Conservation (phyloP, 2,888 invertebrate species). For the Muschampia plurimacula region DNA sequence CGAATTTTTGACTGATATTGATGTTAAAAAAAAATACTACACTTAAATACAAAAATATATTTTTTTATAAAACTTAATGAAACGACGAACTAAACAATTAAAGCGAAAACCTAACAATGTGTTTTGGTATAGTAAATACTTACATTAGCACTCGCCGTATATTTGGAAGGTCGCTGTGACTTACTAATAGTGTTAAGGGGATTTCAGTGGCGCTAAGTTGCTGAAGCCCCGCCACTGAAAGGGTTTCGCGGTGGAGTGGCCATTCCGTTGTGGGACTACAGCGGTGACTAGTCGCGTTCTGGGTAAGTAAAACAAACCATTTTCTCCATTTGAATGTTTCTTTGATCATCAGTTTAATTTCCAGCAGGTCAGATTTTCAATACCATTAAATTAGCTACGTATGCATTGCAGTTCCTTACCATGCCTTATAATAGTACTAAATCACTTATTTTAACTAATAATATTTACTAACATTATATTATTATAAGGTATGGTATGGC, state of each 20-base stretch:
- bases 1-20: no score
- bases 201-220: constrained; percentile 62
- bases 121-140: background rate
- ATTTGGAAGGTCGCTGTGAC: constrained; percentile 23
- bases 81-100: background rate
- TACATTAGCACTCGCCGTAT: background rate
- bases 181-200: constrained; percentile 30
- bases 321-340: no score
- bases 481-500: no score
- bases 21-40: no score
- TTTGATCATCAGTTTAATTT: background rate
- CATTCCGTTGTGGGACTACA: constrained; percentile 18
- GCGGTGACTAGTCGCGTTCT: constrained; percentile 42
- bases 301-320: constrained; percentile 1
- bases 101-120: background rate
- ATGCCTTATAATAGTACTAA: no score
- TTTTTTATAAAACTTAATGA: no score
- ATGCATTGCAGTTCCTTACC: no score
- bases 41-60: no score
- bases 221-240: constrained; percentile 74
- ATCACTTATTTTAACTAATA: no score
- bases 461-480: no score
- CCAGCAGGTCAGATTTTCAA: background rate
- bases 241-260: constrained; percentile 53
- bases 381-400: background rate